Percentiles rank a stretch among this genome's conserved stretches.
These are phyloP conservation scores for Camponotus pennsylvanicus DNA, from an alignment of 1,140 invertebrate genomes.

Conservation along the genomic window DNA sequence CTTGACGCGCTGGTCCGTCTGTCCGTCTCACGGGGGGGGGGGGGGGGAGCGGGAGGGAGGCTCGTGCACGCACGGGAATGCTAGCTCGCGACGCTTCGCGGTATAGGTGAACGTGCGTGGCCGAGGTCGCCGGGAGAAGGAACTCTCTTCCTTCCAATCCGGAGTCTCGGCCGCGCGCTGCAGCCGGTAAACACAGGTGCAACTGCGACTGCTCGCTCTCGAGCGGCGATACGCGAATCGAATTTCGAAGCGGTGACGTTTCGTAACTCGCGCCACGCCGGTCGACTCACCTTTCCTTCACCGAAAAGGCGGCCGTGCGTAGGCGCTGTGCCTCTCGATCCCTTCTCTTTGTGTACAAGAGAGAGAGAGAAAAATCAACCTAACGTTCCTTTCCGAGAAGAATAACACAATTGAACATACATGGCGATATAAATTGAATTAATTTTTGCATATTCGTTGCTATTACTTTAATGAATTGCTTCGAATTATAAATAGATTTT, in stretches of 20 bases:
- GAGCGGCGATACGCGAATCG: slow-evolving; percentile 61
- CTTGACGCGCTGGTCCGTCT: neutral
- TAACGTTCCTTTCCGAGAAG: neutral
- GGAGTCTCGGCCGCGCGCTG: slow-evolving; percentile 43
- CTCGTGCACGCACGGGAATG: slow-evolving; percentile 22
- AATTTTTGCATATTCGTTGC: too few species aligned
- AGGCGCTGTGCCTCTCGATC: neutral
- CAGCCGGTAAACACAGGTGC: slow-evolving; percentile 73
- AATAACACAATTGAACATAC: neutral
- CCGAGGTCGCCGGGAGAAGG: slow-evolving; percentile 71
- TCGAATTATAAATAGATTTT: neutral
- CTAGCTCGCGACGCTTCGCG: slow-evolving; percentile 58
- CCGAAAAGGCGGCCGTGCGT: slow-evolving; percentile 28
- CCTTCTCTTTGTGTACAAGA: neutral
- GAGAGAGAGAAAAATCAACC: neutral
- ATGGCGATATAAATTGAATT: neutral
- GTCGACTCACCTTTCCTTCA: slow-evolving; percentile 31
- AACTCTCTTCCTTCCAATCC: slow-evolving; percentile 70
- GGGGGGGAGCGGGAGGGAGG: slow-evolving; percentile 49
- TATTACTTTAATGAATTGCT: neutral
- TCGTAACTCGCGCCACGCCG: slow-evolving; percentile 54
- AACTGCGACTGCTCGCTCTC: slow-evolving; percentile 48
- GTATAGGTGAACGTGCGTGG: slow-evolving; percentile 73
- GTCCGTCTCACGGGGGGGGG: neutral
- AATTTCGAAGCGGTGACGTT: slow-evolving; percentile 71